Evolutionary conservation across 1,140 invertebrate species (phyloP), one percentile per base, ranked within the genome.

Genomic region (Drosophila parabipectinata): DNA sequence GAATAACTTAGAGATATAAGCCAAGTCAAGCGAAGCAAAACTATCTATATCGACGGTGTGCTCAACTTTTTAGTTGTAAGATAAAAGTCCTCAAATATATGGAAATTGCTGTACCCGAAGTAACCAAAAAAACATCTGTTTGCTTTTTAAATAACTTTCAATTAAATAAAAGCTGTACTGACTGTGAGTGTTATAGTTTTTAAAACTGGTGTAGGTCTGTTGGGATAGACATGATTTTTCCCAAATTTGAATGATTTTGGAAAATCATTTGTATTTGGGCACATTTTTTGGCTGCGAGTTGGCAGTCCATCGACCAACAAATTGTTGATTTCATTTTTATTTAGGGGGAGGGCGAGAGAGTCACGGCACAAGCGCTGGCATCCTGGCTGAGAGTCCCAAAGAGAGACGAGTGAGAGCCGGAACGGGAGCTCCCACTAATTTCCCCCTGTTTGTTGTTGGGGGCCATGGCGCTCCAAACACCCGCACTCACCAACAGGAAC

Each of bases 381-480:
- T 61, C 51, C 67, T 72, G 57, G 28, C 52, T 39, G 54, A 63
- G 50, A 59, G 53, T 10, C 14, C 41, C 24, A 12, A 37, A 32
- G 26, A 2, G 4, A 26, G 21, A 18, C 18, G 18, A 18, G 18
- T 18, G 51, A 32, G 50, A 39, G 39, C 4, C 56, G 28, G 15
- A 62, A 30, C 37, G 50, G 44, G 45, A 41, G 68, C 51, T 61
- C 28, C 71, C 45, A 48, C 52, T 63, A 50, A 85, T 84, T 79
- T 84, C 83, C 81, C 80, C 72, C 68, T 39, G 79, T 59, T 84
- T 84, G 68, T 85, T 60, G 66, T 72, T 71, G 79, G 80, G 79
- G 61, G 26, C 71, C 52, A 51, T 72, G 71, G 28, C 32, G 62
- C 62, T 63, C 66, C 59, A 73, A 47, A 37, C 45, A 37, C 44